Evolutionary conservation across 2,113 vertebrate species (phyloP).

Genomic region (Dermatemys mawii): DNA sequence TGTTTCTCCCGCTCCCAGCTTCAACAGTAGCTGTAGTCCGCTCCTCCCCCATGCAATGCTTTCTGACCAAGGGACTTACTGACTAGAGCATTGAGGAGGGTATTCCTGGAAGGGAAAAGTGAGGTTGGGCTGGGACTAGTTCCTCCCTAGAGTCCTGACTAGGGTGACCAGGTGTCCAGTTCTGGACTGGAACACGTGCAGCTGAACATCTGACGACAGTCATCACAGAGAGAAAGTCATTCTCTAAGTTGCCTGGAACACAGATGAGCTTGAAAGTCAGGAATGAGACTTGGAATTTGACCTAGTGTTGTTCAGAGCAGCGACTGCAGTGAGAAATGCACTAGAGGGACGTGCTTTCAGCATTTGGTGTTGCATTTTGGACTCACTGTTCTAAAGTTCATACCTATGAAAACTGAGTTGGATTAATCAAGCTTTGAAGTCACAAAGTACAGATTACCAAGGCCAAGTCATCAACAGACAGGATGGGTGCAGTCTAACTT

Average conservation of each 20-base stretch:
- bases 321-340: background rate
- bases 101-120: background rate
- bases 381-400: background rate
- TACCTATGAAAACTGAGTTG: accelerated
- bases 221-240: background rate
- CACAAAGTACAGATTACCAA: background rate
- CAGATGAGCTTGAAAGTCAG: background rate
- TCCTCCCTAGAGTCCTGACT: background rate
- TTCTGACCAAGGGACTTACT: background rate
- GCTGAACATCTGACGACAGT: background rate
- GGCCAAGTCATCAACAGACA: background rate
- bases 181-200: no score
- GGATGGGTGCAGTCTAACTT: background rate
- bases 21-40: background rate
- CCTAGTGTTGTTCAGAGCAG: background rate
- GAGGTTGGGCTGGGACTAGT: background rate
- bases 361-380: background rate
- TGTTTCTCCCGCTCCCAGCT: background rate
- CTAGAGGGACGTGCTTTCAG: background rate
- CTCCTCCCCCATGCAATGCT: background rate
- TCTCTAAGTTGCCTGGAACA: background rate
- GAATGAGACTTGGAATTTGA: background rate
- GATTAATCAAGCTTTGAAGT: background rate
- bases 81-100: background rate
- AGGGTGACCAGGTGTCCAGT: background rate